Evolutionary conservation across 2,113 vertebrate species (phyloP), one percentile per base, ranked within the genome.

Genomic region (Bombycilla garrulus): DNA sequence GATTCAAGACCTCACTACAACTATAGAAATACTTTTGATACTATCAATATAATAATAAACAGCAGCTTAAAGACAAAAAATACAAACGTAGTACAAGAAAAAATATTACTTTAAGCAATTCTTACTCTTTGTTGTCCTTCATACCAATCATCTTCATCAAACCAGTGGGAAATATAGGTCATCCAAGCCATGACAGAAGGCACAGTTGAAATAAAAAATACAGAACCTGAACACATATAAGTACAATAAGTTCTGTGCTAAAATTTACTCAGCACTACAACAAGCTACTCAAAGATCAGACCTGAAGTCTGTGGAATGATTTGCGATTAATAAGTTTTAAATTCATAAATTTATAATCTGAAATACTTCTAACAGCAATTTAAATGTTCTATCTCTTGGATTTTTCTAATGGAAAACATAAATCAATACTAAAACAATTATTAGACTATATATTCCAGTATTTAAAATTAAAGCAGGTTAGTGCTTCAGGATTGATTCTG

Each of bases 111-210:
- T 90, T 91, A 91, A 97, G 79, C 17, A 89, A 66, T 88, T 97
- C 98, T 98, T 98, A 98, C 98, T 98, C 94, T 94, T 98, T 97
- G 97, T 57, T 98, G 97, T 97, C 96, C 97, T 98, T 98, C 97
- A 96, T 98, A 98, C 97, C 98, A 98, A 96, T 98, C 97, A 91
- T 98, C 97, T 97, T 98, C 97, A 86, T 98, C 97, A 98, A 98
- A 98, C 98, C 98, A 98, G 91, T 97, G 93, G 73, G 97, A 98
- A 97, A 98, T 94, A 90, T 84, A 98, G 94, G 96, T 96, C 96
- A 98, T 98, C 98, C 97, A 98, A 95, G 97, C 97, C 98, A 98
- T 98, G 78, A 86, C 18, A 56, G 57, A 87, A 91, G 81, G 70
- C 54, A 58, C 50, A 90, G 90, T 88, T 91, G 72, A 97, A 95